Conservation (phyloP, 2,797 vertebrate species). For the Enteromius treurensis region DNA sequence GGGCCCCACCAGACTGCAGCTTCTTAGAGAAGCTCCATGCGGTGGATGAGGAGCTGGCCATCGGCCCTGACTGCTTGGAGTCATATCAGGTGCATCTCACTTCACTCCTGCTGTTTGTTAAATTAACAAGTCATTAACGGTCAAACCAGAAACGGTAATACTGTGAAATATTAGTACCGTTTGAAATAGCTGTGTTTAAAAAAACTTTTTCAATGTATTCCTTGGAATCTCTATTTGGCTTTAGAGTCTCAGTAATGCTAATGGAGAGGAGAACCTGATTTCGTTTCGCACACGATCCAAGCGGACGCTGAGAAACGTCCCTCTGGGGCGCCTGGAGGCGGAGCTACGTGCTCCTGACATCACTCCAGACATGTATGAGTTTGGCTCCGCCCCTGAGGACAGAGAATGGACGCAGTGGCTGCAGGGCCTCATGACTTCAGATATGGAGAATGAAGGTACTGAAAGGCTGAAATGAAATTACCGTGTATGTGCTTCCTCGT, state of each 20-base stretch:
- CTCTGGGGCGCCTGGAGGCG: slow-evolving; percentile 89
- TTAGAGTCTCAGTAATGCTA: slow-evolving; percentile 58
- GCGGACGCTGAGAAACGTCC: slow-evolving; percentile 87
- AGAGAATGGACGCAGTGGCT: slow-evolving; percentile 95
- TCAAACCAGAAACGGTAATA: background rate
- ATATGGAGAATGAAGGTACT: slow-evolving; percentile 88
- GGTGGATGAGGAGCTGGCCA: slow-evolving; percentile 84
- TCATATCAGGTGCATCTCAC: slow-evolving; percentile 79
- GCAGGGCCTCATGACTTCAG: slow-evolving; percentile 87
- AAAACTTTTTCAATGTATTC: background rate
- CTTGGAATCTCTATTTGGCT: slow-evolving; percentile 4
- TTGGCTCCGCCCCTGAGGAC: slow-evolving; percentile 83
- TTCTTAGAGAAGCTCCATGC: slow-evolving; percentile 89
- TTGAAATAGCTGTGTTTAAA: background rate
- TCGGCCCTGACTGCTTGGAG: slow-evolving; percentile 80
- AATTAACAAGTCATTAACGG: background rate
- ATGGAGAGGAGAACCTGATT: slow-evolving; percentile 82
- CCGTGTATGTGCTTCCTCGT: background rate
- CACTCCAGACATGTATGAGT: slow-evolving; percentile 94
- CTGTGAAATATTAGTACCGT: background rate
- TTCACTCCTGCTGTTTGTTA: background rate
- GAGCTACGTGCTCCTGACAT: slow-evolving; percentile 91
- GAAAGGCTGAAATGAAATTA: background rate
- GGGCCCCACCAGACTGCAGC: slow-evolving; percentile 65
- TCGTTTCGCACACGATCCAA: slow-evolving; percentile 92